phyloP scores from a whole-genome alignment of 2,888 invertebrate species.

The Chymomyza amoena region DNA sequence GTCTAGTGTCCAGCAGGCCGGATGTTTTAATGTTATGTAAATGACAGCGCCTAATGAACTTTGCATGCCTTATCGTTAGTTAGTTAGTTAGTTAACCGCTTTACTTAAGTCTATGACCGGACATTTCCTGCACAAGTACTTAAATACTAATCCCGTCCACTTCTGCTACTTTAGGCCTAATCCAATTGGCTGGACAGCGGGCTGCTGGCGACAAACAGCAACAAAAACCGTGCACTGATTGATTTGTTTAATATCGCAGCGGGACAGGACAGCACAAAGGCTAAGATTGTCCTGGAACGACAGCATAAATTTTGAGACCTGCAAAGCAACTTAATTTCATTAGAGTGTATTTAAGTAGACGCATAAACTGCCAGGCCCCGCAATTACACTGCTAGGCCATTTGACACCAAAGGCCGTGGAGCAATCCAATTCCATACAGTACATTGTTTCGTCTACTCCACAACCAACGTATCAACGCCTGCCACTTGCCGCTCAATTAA shows the following conservation, averaged over 20 bases:
- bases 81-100: conserved; percentile 45
- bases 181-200: conserved; percentile 57
- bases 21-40: conserved; percentile 72
- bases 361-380: conserved; percentile 32
- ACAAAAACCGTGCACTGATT: conserved; percentile 58
- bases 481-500: conserved; percentile 35
- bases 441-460: neutral
- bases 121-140: conserved; percentile 34
- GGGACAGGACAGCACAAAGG: conserved; percentile 18
- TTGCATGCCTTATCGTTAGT: conserved; percentile 73
- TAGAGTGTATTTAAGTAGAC: conserved; percentile 57
- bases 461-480: neutral
- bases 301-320: conserved; percentile 35
- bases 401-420: conserved; percentile 6
- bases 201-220: conserved; percentile 13
- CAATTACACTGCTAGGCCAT: conserved; percentile 36
- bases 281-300: conserved; percentile 11
- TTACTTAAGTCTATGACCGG: conserved; percentile 42
- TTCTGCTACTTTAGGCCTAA: conserved; percentile 59
- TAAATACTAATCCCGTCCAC: conserved; percentile 27
- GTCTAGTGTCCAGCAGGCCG: conserved; percentile 29
- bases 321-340: conserved; percentile 63
- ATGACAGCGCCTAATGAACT: conserved; percentile 72
- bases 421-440: neutral
- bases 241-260: conserved; percentile 68